Evolutionary conservation across 2,888 invertebrate species (phyloP).

Genomic region (Orchestes rusci): DNA sequence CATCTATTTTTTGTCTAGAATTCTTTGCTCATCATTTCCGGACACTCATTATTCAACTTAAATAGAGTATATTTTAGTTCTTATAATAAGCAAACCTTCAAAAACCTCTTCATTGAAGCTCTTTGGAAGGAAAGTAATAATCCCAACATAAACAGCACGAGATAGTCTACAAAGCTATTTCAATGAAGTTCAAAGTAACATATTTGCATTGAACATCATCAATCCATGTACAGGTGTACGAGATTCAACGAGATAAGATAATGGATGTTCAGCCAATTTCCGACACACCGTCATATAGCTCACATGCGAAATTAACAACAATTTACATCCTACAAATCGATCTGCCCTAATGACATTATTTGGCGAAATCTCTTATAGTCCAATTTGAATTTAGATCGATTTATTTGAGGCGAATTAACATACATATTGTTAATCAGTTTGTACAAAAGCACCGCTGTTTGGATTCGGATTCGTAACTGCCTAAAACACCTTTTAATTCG

Average conservation of each 20-base stretch:
- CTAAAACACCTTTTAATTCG: constrained; percentile 14
- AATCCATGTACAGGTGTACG: not conserved
- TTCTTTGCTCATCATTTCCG: too few species aligned
- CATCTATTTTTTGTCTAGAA: too few species aligned
- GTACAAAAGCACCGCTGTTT: constrained; percentile 21
- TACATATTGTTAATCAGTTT: constrained; percentile 29
- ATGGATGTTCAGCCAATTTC: not conserved
- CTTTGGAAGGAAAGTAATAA: too few species aligned
- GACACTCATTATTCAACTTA: too few species aligned
- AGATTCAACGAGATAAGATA: not conserved
- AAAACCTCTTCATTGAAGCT: too few species aligned
- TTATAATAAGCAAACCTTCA: too few species aligned
- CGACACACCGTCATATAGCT: not conserved
- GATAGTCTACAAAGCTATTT: too few species aligned
- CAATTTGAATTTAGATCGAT: constrained; percentile 29
- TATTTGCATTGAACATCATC: too few species aligned
- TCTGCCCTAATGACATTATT: constrained; percentile 28
- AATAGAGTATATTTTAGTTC: too few species aligned
- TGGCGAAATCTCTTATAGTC: constrained; percentile 27
- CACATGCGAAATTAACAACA: constrained; percentile 24
- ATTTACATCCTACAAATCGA: constrained; percentile 28
- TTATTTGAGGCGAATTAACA: constrained; percentile 22
- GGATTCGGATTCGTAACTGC: constrained; percentile 5
- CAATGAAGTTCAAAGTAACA: too few species aligned
- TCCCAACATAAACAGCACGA: too few species aligned